These are phyloP conservation scores for Agrotis clavis DNA, from an alignment of 2,888 invertebrate genomes.

Conservation along the genomic window DNA sequence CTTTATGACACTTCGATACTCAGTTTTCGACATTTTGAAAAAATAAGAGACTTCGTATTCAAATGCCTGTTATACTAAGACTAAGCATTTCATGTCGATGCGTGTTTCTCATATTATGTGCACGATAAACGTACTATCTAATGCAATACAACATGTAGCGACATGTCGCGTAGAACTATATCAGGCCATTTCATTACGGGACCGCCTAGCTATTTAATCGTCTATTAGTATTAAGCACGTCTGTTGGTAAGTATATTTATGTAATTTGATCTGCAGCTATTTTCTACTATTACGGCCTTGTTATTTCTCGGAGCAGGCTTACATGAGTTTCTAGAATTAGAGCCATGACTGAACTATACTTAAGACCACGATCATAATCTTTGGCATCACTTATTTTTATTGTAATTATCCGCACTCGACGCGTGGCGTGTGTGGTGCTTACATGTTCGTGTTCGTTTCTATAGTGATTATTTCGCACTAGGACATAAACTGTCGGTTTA, in stretches of 20 bases:
- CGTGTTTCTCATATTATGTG: too few species aligned
- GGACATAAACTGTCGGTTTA: constrained; percentile 7
- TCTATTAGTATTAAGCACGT: background rate
- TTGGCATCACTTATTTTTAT: constrained; percentile 14
- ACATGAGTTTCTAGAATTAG: constrained; percentile 19
- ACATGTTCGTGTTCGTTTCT: background rate
- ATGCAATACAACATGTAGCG: too few species aligned
- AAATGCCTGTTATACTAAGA: too few species aligned
- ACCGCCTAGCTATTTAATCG: too few species aligned
- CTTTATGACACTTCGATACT: too few species aligned
- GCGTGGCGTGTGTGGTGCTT: constrained; percentile 17
- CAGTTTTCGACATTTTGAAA: too few species aligned
- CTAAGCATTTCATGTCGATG: too few species aligned
- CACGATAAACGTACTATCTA: too few species aligned
- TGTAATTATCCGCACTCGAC: background rate
- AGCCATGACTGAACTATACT: constrained; percentile 24
- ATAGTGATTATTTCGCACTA: constrained; percentile 7
- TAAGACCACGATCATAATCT: constrained; percentile 1
- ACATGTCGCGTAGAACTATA: too few species aligned
- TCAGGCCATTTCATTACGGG: too few species aligned
- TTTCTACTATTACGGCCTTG: constrained; percentile 4
- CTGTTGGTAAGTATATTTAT: background rate
- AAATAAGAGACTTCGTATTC: too few species aligned
- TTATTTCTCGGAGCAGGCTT: background rate
- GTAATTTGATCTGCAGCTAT: constrained; percentile 10